phyloP scores from a whole-genome alignment of 2,888 invertebrate genomes.

The Carabus problematicus region DNA sequence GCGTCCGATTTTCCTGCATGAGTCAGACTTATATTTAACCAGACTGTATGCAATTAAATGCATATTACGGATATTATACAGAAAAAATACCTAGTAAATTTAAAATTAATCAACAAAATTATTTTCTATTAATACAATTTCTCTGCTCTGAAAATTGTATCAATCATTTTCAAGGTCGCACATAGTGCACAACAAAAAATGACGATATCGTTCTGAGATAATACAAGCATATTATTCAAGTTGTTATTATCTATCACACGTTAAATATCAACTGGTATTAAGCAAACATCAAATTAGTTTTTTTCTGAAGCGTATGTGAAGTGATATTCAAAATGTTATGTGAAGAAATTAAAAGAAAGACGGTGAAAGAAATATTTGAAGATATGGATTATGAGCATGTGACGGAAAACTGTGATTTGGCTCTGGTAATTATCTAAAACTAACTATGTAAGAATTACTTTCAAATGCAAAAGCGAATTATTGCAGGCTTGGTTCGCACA shows the following conservation, averaged over 20 bases:
- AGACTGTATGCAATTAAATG: neutral
- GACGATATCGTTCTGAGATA: neutral
- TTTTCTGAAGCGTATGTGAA: too few species aligned
- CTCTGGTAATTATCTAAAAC: slow-evolving; percentile 47
- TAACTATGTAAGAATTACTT: slow-evolving; percentile 12
- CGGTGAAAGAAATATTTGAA: slow-evolving; percentile 49
- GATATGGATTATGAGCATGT: slow-evolving; percentile 53
- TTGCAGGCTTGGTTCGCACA: slow-evolving; percentile 52
- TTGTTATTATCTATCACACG: too few species aligned
- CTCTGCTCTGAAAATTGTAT: neutral
- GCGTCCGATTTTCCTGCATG: neutral
- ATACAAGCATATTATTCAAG: neutral
- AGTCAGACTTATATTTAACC: slow-evolving; percentile 5
- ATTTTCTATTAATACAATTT: too few species aligned
- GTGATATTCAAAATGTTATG: too few species aligned
- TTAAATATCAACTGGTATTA: too few species aligned
- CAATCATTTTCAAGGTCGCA: neutral
- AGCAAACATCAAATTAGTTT: too few species aligned
- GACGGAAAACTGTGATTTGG: slow-evolving; percentile 49
- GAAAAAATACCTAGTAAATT: slow-evolving; percentile 13
- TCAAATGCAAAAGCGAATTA: slow-evolving; percentile 12
- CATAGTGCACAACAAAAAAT: neutral
- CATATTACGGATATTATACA: slow-evolving; percentile 1
- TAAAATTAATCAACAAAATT: too few species aligned
- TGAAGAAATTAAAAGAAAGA: slow-evolving; percentile 7